phyloP scores from a whole-genome alignment of 2,797 vertebrate genomes.

The Cygnus olor region DNA sequence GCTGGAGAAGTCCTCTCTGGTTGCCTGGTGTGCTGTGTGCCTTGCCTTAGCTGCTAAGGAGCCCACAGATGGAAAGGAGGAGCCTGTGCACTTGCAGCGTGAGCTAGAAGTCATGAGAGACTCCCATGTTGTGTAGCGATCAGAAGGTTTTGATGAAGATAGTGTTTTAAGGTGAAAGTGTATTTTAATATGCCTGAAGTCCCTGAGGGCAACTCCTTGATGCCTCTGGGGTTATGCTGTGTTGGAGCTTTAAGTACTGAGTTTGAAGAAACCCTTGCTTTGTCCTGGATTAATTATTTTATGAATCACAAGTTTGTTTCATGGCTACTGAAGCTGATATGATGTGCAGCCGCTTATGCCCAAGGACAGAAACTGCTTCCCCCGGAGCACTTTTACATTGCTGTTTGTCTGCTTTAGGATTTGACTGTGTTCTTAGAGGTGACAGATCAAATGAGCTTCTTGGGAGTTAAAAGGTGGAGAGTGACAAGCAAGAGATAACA shows the following conservation, averaged over 20 bases:
- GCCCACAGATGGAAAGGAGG: neutral
- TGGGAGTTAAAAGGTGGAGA: neutral
- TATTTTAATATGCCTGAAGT: neutral
- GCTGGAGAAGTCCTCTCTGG: neutral
- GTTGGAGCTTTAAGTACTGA: neutral
- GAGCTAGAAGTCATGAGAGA: neutral
- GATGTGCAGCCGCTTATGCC: neutral
- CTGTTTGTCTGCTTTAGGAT: neutral
- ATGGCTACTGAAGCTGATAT: neutral
- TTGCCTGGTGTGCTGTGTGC: fast-evolving
- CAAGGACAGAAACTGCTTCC: neutral
- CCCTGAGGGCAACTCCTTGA: neutral
- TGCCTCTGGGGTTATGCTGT: neutral
- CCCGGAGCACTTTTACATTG: neutral
- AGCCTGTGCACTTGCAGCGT: neutral
- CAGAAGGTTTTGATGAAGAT: neutral
- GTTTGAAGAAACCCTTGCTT: neutral
- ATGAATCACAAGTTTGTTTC: neutral
- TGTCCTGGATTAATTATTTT: neutral
- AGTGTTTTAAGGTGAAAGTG: neutral
- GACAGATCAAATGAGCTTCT: neutral
- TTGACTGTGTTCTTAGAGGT: neutral
- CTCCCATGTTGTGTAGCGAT: neutral
- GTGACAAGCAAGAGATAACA: neutral
- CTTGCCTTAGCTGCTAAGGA: neutral